These are phyloP conservation scores for Dipodomys merriami DNA, from an alignment of 2,113 vertebrate species.

Conservation along the genomic window DNA sequence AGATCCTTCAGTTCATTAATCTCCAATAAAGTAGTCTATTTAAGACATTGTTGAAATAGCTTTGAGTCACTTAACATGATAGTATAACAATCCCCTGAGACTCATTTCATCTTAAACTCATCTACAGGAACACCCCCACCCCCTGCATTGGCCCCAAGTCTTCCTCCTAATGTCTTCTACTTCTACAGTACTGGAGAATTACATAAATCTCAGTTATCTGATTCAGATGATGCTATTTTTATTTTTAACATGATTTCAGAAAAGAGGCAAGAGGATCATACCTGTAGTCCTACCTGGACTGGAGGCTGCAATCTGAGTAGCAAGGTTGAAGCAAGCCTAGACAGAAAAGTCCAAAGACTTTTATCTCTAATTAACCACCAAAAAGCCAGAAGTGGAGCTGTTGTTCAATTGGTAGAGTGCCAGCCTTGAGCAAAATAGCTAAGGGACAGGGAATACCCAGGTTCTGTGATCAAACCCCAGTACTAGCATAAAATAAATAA, in stretches of 20 bases:
- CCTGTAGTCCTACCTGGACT: no score
- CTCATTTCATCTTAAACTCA: neutral
- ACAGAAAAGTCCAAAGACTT: no score
- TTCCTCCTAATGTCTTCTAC: neutral
- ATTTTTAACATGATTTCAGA: neutral
- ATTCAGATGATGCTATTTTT: neutral
- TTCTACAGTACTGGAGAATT: neutral
- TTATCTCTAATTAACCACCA: no score
- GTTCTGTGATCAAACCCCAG: no score
- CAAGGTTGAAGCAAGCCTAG: no score
- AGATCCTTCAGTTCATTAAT: conserved; percentile 52
- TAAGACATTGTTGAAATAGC: conserved; percentile 31
- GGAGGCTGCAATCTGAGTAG: no score
- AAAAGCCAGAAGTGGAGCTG: no score
- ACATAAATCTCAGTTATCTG: neutral
- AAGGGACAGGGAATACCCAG: no score
- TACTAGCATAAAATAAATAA: no score
- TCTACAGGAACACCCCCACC: neutral
- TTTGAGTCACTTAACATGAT: conserved; percentile 46
- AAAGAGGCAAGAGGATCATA: neutral
- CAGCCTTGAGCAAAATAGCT: no score
- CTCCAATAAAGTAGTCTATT: conserved; percentile 45
- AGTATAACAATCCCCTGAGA: conserved; percentile 10
- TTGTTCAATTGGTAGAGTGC: no score
- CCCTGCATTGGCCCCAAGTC: neutral